A percentile compares a stretch with the other conserved stretches of the same genome.
Conservation (phyloP, 2,797 vertebrate genomes). For the Pyrocephalus nanus region DNA sequence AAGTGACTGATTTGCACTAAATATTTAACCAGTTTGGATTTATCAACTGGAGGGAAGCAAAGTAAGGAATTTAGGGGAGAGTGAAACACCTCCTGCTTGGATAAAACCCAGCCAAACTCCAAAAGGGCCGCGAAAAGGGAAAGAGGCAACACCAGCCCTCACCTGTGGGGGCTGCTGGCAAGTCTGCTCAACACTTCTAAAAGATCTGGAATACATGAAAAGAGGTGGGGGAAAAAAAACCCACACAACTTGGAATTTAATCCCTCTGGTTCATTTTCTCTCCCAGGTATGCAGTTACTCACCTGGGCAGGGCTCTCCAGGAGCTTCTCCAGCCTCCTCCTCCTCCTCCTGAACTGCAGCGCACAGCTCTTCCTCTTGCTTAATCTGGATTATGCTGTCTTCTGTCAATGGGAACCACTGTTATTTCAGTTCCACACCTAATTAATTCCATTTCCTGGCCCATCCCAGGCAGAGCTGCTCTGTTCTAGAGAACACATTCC, state of each 20-base stretch:
- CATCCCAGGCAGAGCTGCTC: neutral
- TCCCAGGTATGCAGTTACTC: neutral
- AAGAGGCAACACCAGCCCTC: neutral
- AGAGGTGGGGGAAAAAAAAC: rapidly evolving
- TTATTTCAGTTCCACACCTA: neutral
- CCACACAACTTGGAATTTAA: neutral
- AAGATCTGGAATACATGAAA: neutral
- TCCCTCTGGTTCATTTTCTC: neutral
- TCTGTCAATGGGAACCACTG: conserved; percentile 6
- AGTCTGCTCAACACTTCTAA: neutral
- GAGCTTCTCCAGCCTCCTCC: conserved; percentile 57
- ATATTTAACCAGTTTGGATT: neutral
- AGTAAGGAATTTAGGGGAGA: neutral
- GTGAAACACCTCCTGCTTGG: neutral
- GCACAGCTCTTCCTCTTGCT: conserved; percentile 66
- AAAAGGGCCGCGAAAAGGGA: rapidly evolving
- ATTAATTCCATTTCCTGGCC: neutral
- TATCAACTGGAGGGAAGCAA: neutral
- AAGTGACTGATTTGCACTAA: too few relatives aligned
- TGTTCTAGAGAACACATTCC: neutral
- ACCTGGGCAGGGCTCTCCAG: conserved; percentile 66
- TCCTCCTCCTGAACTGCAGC: conserved; percentile 36
- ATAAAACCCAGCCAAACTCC: neutral
- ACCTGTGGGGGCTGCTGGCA: rapidly evolving
- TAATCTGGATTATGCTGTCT: conserved; percentile 61